Percentiles rank a stretch among this genome's conserved stretches.
phyloP scores from a whole-genome alignment of 2,888 invertebrate species.

The Herminia tarsipennalis region DNA sequence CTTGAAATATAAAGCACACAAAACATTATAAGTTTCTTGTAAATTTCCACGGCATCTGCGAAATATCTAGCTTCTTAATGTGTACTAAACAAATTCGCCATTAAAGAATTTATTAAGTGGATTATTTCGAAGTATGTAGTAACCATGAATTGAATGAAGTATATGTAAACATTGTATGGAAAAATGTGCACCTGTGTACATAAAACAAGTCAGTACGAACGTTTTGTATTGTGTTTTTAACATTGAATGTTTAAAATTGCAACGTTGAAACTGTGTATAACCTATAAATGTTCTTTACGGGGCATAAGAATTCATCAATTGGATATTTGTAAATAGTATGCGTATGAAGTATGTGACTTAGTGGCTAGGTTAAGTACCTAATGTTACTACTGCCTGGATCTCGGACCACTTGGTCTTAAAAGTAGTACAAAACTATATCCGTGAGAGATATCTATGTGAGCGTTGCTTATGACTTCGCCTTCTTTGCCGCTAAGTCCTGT shows the following conservation, averaged over 20 bases:
- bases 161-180: constrained; percentile 18
- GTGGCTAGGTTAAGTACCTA: too few species aligned
- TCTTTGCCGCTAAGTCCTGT: too few species aligned
- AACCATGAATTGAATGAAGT: constrained; percentile 21
- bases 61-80: constrained; percentile 21
- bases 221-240: constrained; percentile 8
- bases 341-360: too few species aligned
- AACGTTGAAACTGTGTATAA: too few species aligned
- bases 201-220: background rate
- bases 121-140: constrained; percentile 16
- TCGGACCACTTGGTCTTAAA: too few species aligned
- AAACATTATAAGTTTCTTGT: constrained; percentile 23
- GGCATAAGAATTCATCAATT: too few species aligned
- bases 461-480: too few species aligned
- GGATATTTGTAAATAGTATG: too few species aligned
- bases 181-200: constrained; percentile 30
- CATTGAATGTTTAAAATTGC: background rate
- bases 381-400: too few species aligned
- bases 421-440: too few species aligned
- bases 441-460: too few species aligned
- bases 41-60: constrained; percentile 41
- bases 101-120: constrained; percentile 12
- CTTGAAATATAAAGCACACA: background rate
- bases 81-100: constrained; percentile 10
- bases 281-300: too few species aligned